phyloP scores from a whole-genome alignment of 1,140 invertebrate species.

The Reticulitermes speratus region DNA sequence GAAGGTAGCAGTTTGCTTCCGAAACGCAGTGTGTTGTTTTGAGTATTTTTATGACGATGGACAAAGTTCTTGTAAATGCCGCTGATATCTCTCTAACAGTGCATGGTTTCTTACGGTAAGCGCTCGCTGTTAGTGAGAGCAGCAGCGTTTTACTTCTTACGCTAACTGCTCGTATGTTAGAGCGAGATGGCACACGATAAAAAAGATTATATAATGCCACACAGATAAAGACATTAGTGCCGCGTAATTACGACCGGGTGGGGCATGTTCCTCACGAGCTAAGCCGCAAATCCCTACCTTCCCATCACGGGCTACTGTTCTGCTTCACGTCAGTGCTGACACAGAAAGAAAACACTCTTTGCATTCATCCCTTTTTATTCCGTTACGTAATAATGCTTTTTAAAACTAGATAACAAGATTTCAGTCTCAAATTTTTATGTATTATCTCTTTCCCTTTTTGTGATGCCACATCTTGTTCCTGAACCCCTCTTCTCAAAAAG shows the following conservation, averaged over 20 bases:
- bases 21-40: too few species aligned
- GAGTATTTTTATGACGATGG: too few species aligned
- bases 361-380: background rate
- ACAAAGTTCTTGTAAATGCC: too few species aligned
- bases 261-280: background rate
- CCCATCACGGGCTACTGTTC: background rate
- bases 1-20: too few species aligned
- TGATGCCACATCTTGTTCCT: background rate
- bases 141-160: too few species aligned
- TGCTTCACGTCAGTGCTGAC: background rate
- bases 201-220: background rate
- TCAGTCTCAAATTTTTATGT: background rate
- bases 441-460: background rate
- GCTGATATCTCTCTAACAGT: too few species aligned
- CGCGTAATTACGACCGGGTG: background rate
- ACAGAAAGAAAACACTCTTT: background rate
- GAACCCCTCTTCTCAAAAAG: background rate
- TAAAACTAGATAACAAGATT: background rate
- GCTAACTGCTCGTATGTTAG: too few species aligned
- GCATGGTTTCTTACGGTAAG: too few species aligned
- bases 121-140: too few species aligned
- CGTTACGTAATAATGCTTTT: background rate
- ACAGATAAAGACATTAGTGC: background rate
- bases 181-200: background rate
- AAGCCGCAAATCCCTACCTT: background rate